phyloP scores from a whole-genome alignment of 35 echinoderm and acorn worm species.

The Lytechinus pictus region DNA sequence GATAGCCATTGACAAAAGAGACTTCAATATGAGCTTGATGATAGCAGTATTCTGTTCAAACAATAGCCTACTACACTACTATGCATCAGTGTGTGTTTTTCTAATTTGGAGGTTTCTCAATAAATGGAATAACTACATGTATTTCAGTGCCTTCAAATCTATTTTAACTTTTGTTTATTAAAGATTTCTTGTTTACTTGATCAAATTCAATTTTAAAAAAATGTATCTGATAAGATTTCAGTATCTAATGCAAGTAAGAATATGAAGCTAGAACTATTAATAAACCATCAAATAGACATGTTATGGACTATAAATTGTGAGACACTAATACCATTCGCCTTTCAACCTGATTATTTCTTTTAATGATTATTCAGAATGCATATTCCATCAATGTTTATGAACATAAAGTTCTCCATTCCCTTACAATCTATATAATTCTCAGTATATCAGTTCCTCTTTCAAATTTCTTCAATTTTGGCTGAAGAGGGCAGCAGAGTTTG shows the following conservation, averaged over 20 bases:
- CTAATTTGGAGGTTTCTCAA: background rate
- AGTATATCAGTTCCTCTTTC: background rate
- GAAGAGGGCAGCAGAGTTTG: background rate
- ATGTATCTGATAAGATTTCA: background rate
- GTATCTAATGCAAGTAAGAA: background rate
- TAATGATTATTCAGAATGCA: background rate
- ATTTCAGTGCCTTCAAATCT: background rate
- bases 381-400: background rate
- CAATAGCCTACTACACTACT: background rate
- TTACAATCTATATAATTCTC: background rate
- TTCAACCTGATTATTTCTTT: too few relatives aligned
- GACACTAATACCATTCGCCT: too few relatives aligned
- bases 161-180: too few relatives aligned
- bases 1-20: background rate
- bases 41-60: background rate
- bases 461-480: background rate
- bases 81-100: slow-evolving; percentile 16
- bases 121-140: background rate
- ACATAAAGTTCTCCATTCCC: background rate
- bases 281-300: background rate
- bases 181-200: background rate
- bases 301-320: too few relatives aligned
- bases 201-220: background rate
- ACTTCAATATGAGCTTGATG: background rate
- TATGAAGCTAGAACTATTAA: background rate